These are phyloP conservation scores for Sisyra terminalis DNA, from an alignment of 2,888 invertebrate genomes.

Conservation along the genomic window DNA sequence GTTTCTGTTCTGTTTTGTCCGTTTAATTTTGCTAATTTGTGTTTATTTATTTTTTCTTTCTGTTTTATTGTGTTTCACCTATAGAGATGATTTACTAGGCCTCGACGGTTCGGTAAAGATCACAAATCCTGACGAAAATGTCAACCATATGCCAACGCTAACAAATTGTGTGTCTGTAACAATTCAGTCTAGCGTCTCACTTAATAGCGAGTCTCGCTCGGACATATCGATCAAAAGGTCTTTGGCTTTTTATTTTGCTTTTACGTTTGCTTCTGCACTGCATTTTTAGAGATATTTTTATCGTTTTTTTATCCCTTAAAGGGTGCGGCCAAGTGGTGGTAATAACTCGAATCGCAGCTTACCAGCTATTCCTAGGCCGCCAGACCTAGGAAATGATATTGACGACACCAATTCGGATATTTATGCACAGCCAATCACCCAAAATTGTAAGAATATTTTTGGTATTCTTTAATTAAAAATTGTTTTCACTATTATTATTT, in stretches of 20 bases:
- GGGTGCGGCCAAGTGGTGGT: slow-evolving; percentile 25
- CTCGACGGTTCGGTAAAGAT: slow-evolving; percentile 56
- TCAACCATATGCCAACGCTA: slow-evolving; percentile 28
- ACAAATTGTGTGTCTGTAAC: slow-evolving; percentile 18
- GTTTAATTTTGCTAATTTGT: not conserved
- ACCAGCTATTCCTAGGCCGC: slow-evolving; percentile 64
- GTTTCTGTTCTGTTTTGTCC: not conserved
- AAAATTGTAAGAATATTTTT: slow-evolving; percentile 32
- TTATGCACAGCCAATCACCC: slow-evolving; percentile 26
- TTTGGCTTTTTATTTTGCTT: no score
- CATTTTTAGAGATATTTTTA: not conserved
- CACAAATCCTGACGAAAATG: slow-evolving; percentile 48
- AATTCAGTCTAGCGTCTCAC: not conserved
- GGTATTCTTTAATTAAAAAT: no score
- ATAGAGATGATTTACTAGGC: slow-evolving; percentile 54
- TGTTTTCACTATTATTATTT: no score
- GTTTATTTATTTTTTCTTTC: not conserved
- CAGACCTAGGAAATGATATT: slow-evolving; percentile 34
- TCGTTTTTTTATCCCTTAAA: not conserved
- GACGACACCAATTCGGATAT: slow-evolving; percentile 17
- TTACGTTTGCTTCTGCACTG: slow-evolving; percentile 12
- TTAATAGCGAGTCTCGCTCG: slow-evolving; percentile 3
- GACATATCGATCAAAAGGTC: slow-evolving; percentile 24
- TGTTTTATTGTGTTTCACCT: not conserved
- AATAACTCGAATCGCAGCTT: slow-evolving; percentile 56